Base-by-base conservation (phyloP, 37 sponge, comb jelly and placozoan species). In the Spongilla lacustris region DNA sequence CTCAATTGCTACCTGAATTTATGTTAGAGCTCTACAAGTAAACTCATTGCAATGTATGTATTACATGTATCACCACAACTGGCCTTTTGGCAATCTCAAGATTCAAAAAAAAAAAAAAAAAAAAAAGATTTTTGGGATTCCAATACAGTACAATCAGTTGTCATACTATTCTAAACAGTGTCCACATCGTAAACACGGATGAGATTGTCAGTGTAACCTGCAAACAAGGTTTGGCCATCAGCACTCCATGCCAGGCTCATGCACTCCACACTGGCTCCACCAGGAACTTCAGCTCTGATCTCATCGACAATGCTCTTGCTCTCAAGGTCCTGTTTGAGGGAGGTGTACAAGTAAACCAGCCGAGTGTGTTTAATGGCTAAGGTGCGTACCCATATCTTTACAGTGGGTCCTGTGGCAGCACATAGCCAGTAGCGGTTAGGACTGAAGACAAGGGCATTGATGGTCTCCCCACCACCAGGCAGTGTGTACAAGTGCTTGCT, bases 361-460 rank as follows among this genome's bases (percentile, higher is more conserved):
- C n/a, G n/a, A n/a, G n/a, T n/a, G n/a, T n/a, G n/a, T n/a, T n/a
- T n/a, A n/a, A n/a, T n/a, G n/a, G n/a, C n/a, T n/a, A n/a, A n/a
- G n/a, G n/a, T n/a, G n/a, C n/a, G 78, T 71, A 92, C 92, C 99
- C 99, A 99, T 71, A 99, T 92, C 92, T 97, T 99, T 75, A 99
- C 91, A 33, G 86, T 84, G 26, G 96, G 88, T 13, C 99, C 99
- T 31, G 91, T 90, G 30, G 99, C 99, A 22, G 99, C 98, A 84
- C 98, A 97, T 67, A 99, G 86, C 99, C 99, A 99, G 86, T 94
- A 93, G 24, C 99, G 87, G 87, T 97, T 99, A 74, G 99, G 99
- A n/a, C 93, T 92, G 93, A 99, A 99, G 69, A 94, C 94, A 25
- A 99, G 90, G 24, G 99, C 94, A 84, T 97, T 95, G 84, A 99